Percentiles rank a stretch among this genome's conserved stretches.
Evolutionary conservation across 2,888 invertebrate species (phyloP).

Genomic region (Pedicia rivosa): DNA sequence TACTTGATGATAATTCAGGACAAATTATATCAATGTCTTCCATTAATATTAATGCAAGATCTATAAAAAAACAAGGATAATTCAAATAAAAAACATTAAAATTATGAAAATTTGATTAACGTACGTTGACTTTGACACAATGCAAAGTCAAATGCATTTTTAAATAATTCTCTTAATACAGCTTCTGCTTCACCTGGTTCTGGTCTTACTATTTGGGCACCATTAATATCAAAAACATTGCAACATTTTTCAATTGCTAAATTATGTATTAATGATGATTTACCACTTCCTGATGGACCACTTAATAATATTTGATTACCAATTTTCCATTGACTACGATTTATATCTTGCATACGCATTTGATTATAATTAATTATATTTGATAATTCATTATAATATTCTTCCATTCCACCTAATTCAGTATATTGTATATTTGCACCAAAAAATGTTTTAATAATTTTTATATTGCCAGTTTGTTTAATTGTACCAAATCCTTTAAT

Average conservation of each 20-base stretch:
- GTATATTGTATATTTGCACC: constrained; percentile 4
- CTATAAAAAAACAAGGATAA: constrained; percentile 14
- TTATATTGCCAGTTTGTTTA: constrained; percentile 15
- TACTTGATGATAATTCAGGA: constrained; percentile 19
- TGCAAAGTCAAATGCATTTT: constrained; percentile 23
- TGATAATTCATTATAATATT: constrained; percentile 17
- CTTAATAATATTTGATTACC: constrained; percentile 13
- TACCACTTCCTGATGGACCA: constrained; percentile 42
- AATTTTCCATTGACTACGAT: constrained; percentile 3
- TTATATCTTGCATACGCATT: constrained; percentile 6
- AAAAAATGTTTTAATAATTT: constrained; percentile 16
- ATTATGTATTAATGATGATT: constrained; percentile 35
- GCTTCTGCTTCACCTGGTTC: constrained; percentile 37
- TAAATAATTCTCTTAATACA: constrained; percentile 31
- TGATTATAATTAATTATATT: constrained; percentile 12
- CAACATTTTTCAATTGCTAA: constrained; percentile 31
- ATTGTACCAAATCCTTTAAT: constrained; percentile 13
- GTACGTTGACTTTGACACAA: constrained; percentile 8
- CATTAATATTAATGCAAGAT: constrained; percentile 26
- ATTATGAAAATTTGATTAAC: too few species aligned
- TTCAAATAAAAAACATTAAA: too few species aligned
- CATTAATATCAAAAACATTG: constrained; percentile 31
- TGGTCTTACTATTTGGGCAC: constrained; percentile 30
- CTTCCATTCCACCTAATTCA: constrained; percentile 17
- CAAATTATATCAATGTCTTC: constrained; percentile 32